Percentiles rank a stretch among this genome's conserved stretches.
Conservation (phyloP, 2,888 invertebrate genomes). For the Andricus curvator region DNA sequence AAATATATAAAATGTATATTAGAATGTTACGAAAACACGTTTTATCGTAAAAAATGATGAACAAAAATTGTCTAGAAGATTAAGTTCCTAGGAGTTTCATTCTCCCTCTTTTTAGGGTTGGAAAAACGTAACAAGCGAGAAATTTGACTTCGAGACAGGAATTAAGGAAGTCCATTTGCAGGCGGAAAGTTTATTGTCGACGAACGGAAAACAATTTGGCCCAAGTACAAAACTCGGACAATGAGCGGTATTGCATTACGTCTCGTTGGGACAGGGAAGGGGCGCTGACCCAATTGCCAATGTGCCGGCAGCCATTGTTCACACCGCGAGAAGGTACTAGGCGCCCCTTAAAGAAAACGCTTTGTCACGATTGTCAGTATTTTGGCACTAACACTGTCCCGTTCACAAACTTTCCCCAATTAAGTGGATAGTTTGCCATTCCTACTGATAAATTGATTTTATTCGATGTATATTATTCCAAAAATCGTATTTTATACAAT, state of each 20-base stretch:
- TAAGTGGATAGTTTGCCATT: neutral
- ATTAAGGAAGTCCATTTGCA: slow-evolving; percentile 15
- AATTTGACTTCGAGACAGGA: neutral
- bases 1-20: neutral
- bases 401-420: neutral
- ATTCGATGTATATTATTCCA: neutral
- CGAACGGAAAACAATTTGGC: slow-evolving; percentile 61
- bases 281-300: slow-evolving; percentile 65
- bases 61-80: neutral
- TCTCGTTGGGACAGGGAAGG: slow-evolving; percentile 56
- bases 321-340: neutral
- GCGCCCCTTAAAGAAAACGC: slow-evolving; percentile 1
- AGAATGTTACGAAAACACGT: neutral
- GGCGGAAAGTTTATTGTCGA: slow-evolving; percentile 12
- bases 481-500: neutral
- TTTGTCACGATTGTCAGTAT: neutral
- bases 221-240: slow-evolving; percentile 61
- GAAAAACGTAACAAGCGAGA: neutral
- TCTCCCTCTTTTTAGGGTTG: neutral
- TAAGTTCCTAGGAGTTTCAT: neutral
- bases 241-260: slow-evolving; percentile 68
- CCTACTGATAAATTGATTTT: neutral
- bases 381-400: neutral
- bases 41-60: neutral
- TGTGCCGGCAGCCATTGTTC: slow-evolving; percentile 45